These are phyloP conservation scores for Sterrhoptilus dennistouni DNA, from an alignment of 2,113 vertebrate species.

Conservation along the genomic window DNA sequence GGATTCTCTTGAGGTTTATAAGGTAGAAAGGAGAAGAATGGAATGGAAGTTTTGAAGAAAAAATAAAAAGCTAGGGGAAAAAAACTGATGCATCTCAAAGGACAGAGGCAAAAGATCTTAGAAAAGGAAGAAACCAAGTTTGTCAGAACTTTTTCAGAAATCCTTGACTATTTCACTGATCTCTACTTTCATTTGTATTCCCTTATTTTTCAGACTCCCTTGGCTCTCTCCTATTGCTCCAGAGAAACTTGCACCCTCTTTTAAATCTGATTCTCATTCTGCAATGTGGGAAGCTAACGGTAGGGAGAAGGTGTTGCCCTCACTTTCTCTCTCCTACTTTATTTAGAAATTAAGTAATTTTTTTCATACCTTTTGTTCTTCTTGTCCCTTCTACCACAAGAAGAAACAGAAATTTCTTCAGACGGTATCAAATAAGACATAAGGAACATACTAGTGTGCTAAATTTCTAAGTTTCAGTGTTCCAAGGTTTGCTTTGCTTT, in stretches of 20 bases:
- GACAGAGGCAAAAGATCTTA: not conserved
- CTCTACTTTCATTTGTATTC: not conserved
- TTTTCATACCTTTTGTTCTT: not conserved
- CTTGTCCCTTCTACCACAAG: not conserved
- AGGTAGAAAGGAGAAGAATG: conserved; percentile 10
- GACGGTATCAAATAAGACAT: not conserved
- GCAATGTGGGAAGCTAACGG: not conserved
- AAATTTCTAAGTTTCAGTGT: not conserved
- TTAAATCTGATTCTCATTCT: not conserved
- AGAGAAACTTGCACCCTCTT: not conserved
- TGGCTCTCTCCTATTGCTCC: not conserved
- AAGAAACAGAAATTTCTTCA: not conserved
- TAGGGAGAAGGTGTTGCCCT: not conserved
- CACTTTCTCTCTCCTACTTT: not conserved
- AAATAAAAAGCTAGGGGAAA: not conserved
- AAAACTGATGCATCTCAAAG: not conserved
- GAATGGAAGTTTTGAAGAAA: not conserved
- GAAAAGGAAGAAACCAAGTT: not conserved
- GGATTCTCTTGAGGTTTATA: not conserved
- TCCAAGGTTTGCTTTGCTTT: not conserved
- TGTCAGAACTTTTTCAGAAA: not conserved
- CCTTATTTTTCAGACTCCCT: not conserved
- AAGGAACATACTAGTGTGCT: not conserved
- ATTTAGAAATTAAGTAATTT: not conserved
- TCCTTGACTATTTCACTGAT: not conserved